Percentiles rank a stretch among this genome's conserved stretches.
phyloP scores from a whole-genome alignment of 1,140 invertebrate species.

The Drosophila sp. region DNA sequence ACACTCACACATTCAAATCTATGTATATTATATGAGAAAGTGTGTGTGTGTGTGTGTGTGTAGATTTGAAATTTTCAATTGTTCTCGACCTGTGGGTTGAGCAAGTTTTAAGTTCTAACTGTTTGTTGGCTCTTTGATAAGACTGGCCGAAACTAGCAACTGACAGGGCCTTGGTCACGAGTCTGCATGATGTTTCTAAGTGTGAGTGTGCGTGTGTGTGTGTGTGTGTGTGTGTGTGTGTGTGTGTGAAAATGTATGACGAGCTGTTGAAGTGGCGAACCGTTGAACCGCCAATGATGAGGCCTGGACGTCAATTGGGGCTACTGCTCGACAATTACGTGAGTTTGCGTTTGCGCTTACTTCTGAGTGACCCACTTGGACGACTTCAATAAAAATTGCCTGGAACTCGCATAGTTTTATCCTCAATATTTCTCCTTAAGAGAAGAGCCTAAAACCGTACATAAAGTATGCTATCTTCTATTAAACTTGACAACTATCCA shows the following conservation, averaged over 20 bases:
- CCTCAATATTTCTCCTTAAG: background rate
- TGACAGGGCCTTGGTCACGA: slow-evolving; percentile 48
- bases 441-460: too few relatives aligned
- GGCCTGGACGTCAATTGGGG: slow-evolving; percentile 7
- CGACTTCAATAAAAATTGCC: background rate
- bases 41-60: slow-evolving; percentile 9
- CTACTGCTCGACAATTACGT: slow-evolving; percentile 5
- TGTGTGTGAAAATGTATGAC: slow-evolving; percentile 13
- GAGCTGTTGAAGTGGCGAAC: slow-evolving; percentile 25
- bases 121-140: slow-evolving; percentile 73
- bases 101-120: slow-evolving; percentile 69
- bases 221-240: slow-evolving; percentile 2
- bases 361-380: background rate
- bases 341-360: background rate
- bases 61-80: slow-evolving; percentile 35
- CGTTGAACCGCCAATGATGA: slow-evolving; percentile 13
- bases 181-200: slow-evolving; percentile 5
- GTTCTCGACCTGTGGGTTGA: slow-evolving; percentile 35
- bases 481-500: too few relatives aligned
- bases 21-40: background rate
- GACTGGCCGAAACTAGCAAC: slow-evolving; percentile 46
- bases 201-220: background rate
- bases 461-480: too few relatives aligned
- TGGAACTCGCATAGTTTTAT: background rate
- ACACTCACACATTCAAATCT: background rate